phyloP scores from a whole-genome alignment of 2,888 invertebrate genomes.

The Mylabris sibirica region DNA sequence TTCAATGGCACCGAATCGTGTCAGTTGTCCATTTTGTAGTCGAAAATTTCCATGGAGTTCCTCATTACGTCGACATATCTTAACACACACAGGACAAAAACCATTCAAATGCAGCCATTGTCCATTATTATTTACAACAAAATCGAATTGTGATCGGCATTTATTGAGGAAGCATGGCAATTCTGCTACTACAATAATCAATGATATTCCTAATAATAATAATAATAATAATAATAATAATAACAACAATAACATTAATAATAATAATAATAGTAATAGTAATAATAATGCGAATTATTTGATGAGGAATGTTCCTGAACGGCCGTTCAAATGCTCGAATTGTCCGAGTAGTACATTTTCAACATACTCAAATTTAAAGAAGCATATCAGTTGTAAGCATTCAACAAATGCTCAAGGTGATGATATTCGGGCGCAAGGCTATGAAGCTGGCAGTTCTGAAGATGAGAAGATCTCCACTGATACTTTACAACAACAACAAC shows the following conservation, averaged over 20 bases:
- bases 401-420: constrained; percentile 61
- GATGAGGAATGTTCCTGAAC: constrained; percentile 76
- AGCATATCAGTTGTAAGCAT: constrained; percentile 79
- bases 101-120: constrained; percentile 96
- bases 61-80: constrained; percentile 90
- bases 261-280: constrained; percentile 33
- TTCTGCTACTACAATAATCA: constrained; percentile 57
- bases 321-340: constrained; percentile 80
- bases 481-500: constrained; percentile 38
- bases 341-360: constrained; percentile 87
- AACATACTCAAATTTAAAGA: constrained; percentile 78
- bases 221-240: constrained; percentile 32
- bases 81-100: constrained; percentile 96
- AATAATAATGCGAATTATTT: constrained; percentile 61
- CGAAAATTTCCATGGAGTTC: constrained; percentile 97
- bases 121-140: constrained; percentile 92
- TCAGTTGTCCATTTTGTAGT: constrained; percentile 91
- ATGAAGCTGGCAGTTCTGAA: constrained; percentile 60
- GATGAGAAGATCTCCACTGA: constrained; percentile 58
- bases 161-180: constrained; percentile 85
- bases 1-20: constrained; percentile 92
- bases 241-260: constrained; percentile 7
- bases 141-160: constrained; percentile 97
- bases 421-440: constrained; percentile 58
- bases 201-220: constrained; percentile 45